Evolutionary conservation across 2,797 vertebrate species (phyloP).

Genomic region (Notoglanidium macrostoma): DNA sequence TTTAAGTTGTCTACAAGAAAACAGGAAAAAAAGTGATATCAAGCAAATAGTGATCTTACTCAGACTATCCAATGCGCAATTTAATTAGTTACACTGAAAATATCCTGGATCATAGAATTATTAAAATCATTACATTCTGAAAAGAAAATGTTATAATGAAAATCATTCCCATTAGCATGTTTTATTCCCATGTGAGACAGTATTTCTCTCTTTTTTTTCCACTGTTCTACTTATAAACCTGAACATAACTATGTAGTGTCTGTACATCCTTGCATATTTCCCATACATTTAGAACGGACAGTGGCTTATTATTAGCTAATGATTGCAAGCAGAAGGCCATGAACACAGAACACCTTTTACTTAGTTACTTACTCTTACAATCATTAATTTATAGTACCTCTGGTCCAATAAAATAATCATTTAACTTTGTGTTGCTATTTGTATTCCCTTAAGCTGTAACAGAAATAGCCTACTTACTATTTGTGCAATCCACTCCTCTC

Average conservation of each 20-base stretch:
- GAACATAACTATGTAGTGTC: background rate
- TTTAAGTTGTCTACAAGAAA: background rate
- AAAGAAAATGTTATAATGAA: background rate
- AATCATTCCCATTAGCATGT: background rate
- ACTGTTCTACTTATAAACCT: background rate
- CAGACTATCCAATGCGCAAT: background rate
- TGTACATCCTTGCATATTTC: background rate
- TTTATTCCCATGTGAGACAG: background rate
- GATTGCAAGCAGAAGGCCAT: background rate
- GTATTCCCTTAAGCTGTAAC: slow-evolving; percentile 4
- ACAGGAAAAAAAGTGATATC: background rate
- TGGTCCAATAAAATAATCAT: slow-evolving; percentile 15
- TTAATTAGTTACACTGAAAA: background rate
- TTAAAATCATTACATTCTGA: background rate
- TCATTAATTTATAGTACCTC: background rate
- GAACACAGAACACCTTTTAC: background rate
- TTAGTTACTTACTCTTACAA: background rate
- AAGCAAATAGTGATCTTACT: background rate
- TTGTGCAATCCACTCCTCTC: background rate
- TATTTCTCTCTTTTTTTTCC: background rate
- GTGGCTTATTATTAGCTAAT: background rate
- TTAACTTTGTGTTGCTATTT: background rate
- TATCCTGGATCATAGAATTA: background rate
- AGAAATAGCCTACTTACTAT: background rate
- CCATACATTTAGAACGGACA: background rate